Evolutionary conservation across 2,888 invertebrate genomes (phyloP).

Genomic region (Heteromurus nitidus): DNA sequence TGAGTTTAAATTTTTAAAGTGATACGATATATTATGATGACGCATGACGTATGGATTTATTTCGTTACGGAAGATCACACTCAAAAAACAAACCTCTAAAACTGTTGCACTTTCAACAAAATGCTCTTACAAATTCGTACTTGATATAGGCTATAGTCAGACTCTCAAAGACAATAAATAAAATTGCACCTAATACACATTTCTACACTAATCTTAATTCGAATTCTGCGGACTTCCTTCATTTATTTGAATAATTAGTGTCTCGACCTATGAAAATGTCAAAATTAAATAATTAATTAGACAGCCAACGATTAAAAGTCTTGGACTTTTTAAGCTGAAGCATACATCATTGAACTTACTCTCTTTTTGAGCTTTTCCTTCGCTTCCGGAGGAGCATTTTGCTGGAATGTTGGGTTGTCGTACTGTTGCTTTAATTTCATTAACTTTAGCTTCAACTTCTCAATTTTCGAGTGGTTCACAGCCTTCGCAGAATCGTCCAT

Average conservation of each 20-base stretch:
- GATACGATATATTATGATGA: too few species aligned
- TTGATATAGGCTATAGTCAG: too few species aligned
- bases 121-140: too few species aligned
- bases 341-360: slow-evolving; percentile 26
- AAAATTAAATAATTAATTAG: slow-evolving; percentile 21
- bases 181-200: too few species aligned
- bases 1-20: too few species aligned
- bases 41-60: too few species aligned
- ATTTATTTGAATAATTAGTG: slow-evolving; percentile 55
- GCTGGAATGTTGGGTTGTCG: slow-evolving; percentile 59
- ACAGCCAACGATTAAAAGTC: too few species aligned
- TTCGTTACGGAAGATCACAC: too few species aligned
- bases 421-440: slow-evolving; percentile 61
- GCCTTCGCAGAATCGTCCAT: slow-evolving; percentile 22
- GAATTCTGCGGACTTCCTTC: slow-evolving; percentile 12
- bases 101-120: too few species aligned
- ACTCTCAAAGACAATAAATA: too few species aligned
- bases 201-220: too few species aligned
- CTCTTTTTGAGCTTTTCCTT: slow-evolving; percentile 66
- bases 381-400: slow-evolving; percentile 56
- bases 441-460: slow-evolving; percentile 61
- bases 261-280: slow-evolving; percentile 54
- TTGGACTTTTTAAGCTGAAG: background rate
- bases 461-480: slow-evolving; percentile 25
- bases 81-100: too few species aligned